These are phyloP conservation scores for Neosilurus hyrtlii DNA, from an alignment of 2,797 vertebrate species.

Conservation along the genomic window DNA sequence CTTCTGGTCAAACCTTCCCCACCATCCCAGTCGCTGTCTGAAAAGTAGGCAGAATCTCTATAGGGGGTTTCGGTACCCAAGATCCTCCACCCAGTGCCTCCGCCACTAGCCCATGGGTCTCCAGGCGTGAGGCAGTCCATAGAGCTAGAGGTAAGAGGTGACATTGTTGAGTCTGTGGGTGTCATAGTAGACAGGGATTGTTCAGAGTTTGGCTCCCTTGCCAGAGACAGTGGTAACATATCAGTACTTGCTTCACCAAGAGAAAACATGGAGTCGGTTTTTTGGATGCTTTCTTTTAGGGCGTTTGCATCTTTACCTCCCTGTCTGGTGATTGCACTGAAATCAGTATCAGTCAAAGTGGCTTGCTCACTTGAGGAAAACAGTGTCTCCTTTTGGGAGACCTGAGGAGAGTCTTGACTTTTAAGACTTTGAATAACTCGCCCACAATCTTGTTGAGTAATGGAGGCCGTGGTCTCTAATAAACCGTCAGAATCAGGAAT, in stretches of 20 bases:
- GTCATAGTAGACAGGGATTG: constrained; percentile 66
- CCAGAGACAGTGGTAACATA: constrained; percentile 54
- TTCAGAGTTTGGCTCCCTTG: constrained; percentile 72
- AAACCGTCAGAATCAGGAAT: constrained; percentile 24
- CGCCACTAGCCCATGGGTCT: constrained; percentile 74
- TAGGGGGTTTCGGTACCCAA: constrained; percentile 81
- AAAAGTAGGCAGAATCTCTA: constrained; percentile 86
- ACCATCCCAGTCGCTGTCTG: constrained; percentile 79
- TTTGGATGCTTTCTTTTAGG: constrained; percentile 21
- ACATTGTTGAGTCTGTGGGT: constrained; percentile 75
- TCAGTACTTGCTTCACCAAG: constrained; percentile 44
- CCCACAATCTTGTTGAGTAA: constrained; percentile 5
- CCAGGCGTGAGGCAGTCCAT: constrained; percentile 81
- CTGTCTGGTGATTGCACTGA: neutral
- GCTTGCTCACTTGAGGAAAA: constrained; percentile 7
- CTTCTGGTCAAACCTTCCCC: constrained; percentile 71
- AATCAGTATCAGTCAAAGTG: constrained; percentile 18
- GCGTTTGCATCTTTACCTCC: constrained; percentile 35
- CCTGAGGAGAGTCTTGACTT: constrained; percentile 27
- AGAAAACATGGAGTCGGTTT: constrained; percentile 43
- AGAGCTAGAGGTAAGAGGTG: constrained; percentile 76
- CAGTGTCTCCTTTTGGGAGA: constrained; percentile 29
- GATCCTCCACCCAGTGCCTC: constrained; percentile 73
- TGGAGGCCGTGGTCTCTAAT: constrained; percentile 11
- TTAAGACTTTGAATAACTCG: constrained; percentile 39